Base-by-base conservation (phyloP, 2,113 vertebrate genomes). In the Hassar affinis region DNA sequence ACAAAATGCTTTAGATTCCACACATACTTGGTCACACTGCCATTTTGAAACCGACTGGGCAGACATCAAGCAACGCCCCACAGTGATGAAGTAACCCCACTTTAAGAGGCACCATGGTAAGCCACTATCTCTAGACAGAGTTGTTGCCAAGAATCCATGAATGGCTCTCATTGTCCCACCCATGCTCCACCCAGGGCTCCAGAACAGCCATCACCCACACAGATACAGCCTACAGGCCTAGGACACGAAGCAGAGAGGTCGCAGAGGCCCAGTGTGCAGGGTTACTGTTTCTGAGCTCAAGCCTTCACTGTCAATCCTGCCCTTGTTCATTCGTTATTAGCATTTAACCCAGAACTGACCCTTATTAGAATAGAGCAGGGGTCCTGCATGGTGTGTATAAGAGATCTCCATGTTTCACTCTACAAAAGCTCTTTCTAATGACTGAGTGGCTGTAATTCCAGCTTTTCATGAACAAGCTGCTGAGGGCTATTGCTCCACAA, bases 1-100 rank as follows among this genome's bases (percentile, higher is more conserved):
- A 90, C 51, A 17, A 88, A 89, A 93, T 94, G 89, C 82, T 89
- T 94, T 85, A 84, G 90, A 95, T 94, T 93, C 93, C 92, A 66
- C 89, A 86, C 92, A 93, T 94, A 93, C 88, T 92, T 94, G 93
- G 93, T 93, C 91, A 92, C 88, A 85, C 89, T 94, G 91, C 92
- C 91, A 92, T 93, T 94, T 93, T 92, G 92, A 91, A 92, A 87
- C 88, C 84, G 90, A 91, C 89, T 88, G 83, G 89, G 90, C 88
- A 42, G 49, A 72, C 71, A 54, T 77, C 51, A 78, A 35, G 69
- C 51, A 49, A 45, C 52, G 20, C 57, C 78, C 74, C 35, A 56
- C 81, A 77, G 77, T 83, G 87, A 90, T 88, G 85, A 80, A 85
- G 87, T 89, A 84, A 84, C 81, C 83, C 78, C 81, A 78, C 71